Conservation (phyloP, 1,140 invertebrate genomes). For the Drosophila equinoxialis region DNA sequence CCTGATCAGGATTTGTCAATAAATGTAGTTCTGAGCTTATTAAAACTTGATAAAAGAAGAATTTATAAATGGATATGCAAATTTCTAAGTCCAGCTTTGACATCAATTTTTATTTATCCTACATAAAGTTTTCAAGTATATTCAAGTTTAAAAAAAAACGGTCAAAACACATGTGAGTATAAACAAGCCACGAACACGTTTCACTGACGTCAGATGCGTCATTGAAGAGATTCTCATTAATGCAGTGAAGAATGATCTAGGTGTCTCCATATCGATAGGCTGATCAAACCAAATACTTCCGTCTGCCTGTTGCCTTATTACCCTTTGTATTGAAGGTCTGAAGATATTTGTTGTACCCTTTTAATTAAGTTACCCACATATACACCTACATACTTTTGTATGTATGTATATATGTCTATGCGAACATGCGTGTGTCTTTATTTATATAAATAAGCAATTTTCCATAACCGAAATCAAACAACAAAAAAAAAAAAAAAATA, state of each 20-base stretch:
- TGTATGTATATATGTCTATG: too few relatives aligned
- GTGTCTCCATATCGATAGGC: not conserved
- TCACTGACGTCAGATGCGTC: not conserved
- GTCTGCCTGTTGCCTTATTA: not conserved
- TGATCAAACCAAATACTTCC: not conserved
- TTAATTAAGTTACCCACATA: too few relatives aligned
- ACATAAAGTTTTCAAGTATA: not conserved
- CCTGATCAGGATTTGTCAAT: too few relatives aligned
- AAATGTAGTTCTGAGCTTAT: too few relatives aligned
- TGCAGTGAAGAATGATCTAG: not conserved
- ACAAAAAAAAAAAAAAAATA: not conserved
- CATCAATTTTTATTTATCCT: too few relatives aligned
- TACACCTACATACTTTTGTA: too few relatives aligned
- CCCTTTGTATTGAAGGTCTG: not conserved
- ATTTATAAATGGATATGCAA: too few relatives aligned
- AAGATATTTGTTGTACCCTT: not conserved
- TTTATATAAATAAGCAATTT: constrained; percentile 1
- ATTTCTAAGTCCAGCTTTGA: too few relatives aligned
- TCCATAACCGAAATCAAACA: not conserved
- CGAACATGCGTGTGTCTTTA: not conserved
- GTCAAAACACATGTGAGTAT: constrained; percentile 6
- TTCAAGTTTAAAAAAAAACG: constrained; percentile 5
- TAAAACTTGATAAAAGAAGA: too few relatives aligned
- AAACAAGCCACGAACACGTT: not conserved
- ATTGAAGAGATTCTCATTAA: not conserved